phyloP scores from a whole-genome alignment of 2,797 vertebrate genomes.

The Microctenopoma lineatum region DNA sequence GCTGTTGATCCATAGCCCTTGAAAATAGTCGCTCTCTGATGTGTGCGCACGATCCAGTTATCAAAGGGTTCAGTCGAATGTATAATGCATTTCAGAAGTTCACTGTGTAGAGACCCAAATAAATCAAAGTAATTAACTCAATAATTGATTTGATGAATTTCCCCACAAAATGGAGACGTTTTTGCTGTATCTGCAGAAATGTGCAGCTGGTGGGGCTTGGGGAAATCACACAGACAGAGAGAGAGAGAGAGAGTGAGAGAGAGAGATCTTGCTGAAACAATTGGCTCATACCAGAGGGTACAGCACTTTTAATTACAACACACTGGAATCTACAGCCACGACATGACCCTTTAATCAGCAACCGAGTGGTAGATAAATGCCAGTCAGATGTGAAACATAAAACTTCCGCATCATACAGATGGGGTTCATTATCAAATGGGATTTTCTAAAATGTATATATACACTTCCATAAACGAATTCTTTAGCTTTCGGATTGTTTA shows the following conservation, averaged over 20 bases:
- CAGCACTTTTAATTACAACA: slow-evolving; percentile 72
- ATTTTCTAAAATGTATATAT: slow-evolving; percentile 12
- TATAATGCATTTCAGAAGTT: slow-evolving; percentile 61
- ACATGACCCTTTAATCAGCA: slow-evolving; percentile 60
- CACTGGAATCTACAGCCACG: slow-evolving; percentile 26
- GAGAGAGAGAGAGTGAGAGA: slow-evolving; percentile 28
- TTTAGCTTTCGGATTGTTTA: not conserved
- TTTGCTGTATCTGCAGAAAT: slow-evolving; percentile 70
- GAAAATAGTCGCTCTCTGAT: slow-evolving; percentile 55
- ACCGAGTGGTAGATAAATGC: slow-evolving; percentile 33
- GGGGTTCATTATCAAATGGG: slow-evolving; percentile 19
- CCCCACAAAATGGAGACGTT: slow-evolving; percentile 61
- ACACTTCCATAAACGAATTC: too few relatives aligned
- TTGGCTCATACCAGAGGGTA: slow-evolving; percentile 54
- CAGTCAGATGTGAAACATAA: slow-evolving; percentile 31
- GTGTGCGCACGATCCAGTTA: slow-evolving; percentile 59
- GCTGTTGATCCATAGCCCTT: slow-evolving; percentile 68
- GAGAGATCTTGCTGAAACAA: slow-evolving; percentile 67
- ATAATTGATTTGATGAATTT: slow-evolving; percentile 80
- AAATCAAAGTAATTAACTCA: slow-evolving; percentile 83
- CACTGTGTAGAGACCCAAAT: slow-evolving; percentile 70
- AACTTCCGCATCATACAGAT: slow-evolving; percentile 30
- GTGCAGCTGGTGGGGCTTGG: slow-evolving; percentile 32
- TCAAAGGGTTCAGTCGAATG: slow-evolving; percentile 66
- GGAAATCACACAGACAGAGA: slow-evolving; percentile 43